Evolutionary conservation across 2,113 vertebrate genomes (phyloP), one percentile per base, ranked within the genome.

Genomic region (Eublepharis macularius): DNA sequence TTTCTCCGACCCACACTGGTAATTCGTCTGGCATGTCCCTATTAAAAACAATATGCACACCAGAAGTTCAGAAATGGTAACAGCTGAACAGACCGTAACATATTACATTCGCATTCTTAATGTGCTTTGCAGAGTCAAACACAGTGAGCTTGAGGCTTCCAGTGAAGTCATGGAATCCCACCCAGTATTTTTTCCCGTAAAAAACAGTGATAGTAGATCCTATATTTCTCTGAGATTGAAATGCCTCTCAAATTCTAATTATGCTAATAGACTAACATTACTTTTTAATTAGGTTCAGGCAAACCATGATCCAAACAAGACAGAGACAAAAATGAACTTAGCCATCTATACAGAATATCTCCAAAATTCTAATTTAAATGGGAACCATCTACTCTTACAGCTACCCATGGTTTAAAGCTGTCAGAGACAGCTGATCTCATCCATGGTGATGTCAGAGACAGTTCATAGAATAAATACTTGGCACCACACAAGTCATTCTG

Each of bases 11-110:
- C 93, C 97, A 99, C 1, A 96, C 96, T 29, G 98, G 99, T 43
- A 98, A 94, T 78, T 97, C 96, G 91, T 99, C 98, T 76, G 98
- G 98, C 82, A 95, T 94, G 91, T 99, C 99, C 94, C 98, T 99
- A 41, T 41, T 63, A 63, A 63, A 63, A 63, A 29, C 84, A 89
- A 90, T 66, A 94, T 41, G 81, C 65, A 86, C 82, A 82, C 1
- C 90, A 21, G 91, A 74, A 88, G 80, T 68, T 41, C 43, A 29
- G 21, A 83, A 69, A 34, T 69, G 66, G 19, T 36, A 69, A 36
- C 66, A 69, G 34, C 13, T 34, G 32, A 69, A 69, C 66, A 34
- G 13, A 68, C 32, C 26, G 36, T 51, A 69, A 41, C 8, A 2
- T 70, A 69, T 54, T 78, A 51, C 75, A 43, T 66, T 8, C 43